Evolutionary conservation across 2,888 invertebrate genomes (phyloP), one percentile per base, ranked within the genome.

Genomic region (Yponomeuta evonymella): DNA sequence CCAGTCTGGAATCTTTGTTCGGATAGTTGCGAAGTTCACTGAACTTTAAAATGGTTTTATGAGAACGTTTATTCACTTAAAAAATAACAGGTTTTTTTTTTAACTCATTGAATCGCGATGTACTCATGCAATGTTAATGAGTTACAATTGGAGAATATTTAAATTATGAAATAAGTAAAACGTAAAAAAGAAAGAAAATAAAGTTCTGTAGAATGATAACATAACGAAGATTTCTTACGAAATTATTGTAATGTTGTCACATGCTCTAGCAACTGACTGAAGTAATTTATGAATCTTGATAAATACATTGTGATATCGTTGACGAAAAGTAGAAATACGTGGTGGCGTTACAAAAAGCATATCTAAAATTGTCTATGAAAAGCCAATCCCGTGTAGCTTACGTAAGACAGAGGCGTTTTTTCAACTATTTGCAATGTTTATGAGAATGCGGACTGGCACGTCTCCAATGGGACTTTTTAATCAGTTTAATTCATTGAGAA

Each of bases 401-500:
- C 85, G 87, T 85, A 90, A 90, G 75, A 58, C 51, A 5, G 51
- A 65, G 85, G 82, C 83, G 86, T 86, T 87, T 86, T 86, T 90
- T 87, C 85, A 87, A 84, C 48, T 69, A 90, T 86, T 87, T 82
- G 81, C 85, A 83, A 86, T 89, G 90, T 91, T 90, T 90, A 89
- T 86, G 83, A 86, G 83, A 82, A 83, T 82, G 83, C 77, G 84
- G 85, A 81, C 83, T 92, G 92, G 92, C 89, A 81, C 67, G 63
- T 71, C 72, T 84, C 91, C 91, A 92, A 84, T 85, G 82, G 83
- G 85, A 86, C 81, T 89, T 90, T 89, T 90, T 89, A 90, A 89
- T 89, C 86, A 82, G 84, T 89, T 87, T 78, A 83, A 89, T 89
- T 90, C 90, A 90, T 90, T 90, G 83, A 89, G 84, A 85, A 83